A percentile compares a stretch with the other conserved stretches of the same genome.
phyloP scores from a whole-genome alignment of 2,888 invertebrate species.

The Stegana nigrithorax region DNA sequence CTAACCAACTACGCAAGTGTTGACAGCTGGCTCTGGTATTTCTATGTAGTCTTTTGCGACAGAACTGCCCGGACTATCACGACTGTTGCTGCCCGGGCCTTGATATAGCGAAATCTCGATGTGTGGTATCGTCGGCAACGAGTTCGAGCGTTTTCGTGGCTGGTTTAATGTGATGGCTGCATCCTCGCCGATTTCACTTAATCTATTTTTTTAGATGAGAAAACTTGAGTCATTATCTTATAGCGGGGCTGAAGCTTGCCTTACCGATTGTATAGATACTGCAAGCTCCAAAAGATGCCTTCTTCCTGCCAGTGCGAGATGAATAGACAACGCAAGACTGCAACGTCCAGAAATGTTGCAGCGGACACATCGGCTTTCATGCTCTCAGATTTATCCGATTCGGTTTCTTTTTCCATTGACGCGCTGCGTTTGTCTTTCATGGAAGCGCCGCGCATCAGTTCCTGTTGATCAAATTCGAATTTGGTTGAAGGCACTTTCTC shows the following conservation, averaged over 20 bases:
- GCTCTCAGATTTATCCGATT: constrained; percentile 73
- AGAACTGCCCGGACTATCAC: constrained; percentile 68
- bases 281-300: constrained; percentile 96
- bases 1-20: constrained; percentile 63
- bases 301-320: constrained; percentile 98
- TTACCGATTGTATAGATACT: constrained; percentile 89
- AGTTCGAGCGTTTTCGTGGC: constrained; percentile 89
- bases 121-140: constrained; percentile 92
- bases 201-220: constrained; percentile 70
- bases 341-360: constrained; percentile 96
- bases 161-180: constrained; percentile 78
- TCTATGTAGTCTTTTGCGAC: constrained; percentile 80
- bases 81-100: constrained; percentile 73
- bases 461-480: constrained; percentile 68
- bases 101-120: constrained; percentile 90
- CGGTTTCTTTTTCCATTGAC: constrained; percentile 83
- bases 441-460: constrained; percentile 63
- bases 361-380: constrained; percentile 75
- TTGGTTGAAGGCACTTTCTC: constrained; percentile 62
- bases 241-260: too few relatives aligned
- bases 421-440: constrained; percentile 69
- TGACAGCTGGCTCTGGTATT: constrained; percentile 78
- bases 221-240: neutral
- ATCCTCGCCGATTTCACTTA: constrained; percentile 90
- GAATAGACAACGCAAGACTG: constrained; percentile 94